Evolutionary conservation across 35 echinoderm and acorn worm genomes (phyloP), one percentile per base, ranked within the genome.

Genomic region (Stichopus chloronotus): DNA sequence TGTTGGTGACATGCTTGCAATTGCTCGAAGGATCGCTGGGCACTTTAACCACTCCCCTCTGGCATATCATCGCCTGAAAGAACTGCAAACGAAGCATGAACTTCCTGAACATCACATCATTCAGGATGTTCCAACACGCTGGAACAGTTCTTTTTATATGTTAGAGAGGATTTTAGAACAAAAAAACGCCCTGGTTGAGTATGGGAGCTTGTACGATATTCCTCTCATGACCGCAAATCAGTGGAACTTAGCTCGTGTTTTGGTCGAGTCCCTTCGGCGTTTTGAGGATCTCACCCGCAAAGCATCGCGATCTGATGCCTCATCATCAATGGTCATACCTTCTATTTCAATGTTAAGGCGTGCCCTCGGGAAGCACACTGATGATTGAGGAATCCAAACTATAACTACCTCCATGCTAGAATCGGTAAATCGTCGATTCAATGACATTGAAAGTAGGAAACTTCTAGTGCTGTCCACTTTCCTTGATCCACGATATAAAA

Each of bases 141-240:
- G 78, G 78, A 81, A 81, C 12, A 81, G 78, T 53, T 43, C 78
- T 12, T 81, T 81, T 81, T 81, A 81, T 53, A 81, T 81, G 78
- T 43, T 80, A 10, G n/a, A 80, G 52, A 9, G 78, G 43, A 43
- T 80, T 43, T 25, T 80, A 25, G 78, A 80, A 25, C 78, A 80
- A 30, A 80, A 80, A 52, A 80, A 52, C 22, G 78, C 78, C 11
- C 22, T 80, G 21, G 78, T 80, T 20, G 22, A 80, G 24, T 80
- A 43, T 80, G n/a, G n/a, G n/a, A n/a, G n/a, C n/a, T n/a, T n/a
- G n/a, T n/a, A n/a, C n/a, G n/a, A n/a, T n/a, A n/a, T 52, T 25
- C 52, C 78, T 3, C n/a, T 80, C 19, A 80, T 80, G 8, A 80
- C 78, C 24, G 14, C 78, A 80, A 80, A 80, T 80, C 78, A 80